phyloP scores from a whole-genome alignment of 1,140 invertebrate genomes.

The Drosophila sucinea region DNA sequence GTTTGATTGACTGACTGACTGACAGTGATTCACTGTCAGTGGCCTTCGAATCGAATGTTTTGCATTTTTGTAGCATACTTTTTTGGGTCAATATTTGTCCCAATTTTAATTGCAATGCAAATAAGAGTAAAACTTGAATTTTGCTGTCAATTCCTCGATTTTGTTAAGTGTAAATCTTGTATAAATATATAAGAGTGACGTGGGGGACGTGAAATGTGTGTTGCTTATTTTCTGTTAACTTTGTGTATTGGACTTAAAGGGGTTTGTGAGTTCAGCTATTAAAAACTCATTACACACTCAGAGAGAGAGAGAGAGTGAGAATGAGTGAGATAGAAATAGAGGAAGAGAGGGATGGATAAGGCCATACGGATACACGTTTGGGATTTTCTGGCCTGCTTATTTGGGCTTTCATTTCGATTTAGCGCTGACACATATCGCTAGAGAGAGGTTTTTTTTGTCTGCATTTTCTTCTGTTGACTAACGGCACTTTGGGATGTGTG shows the following conservation, averaged over 20 bases:
- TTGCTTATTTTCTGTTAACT: constrained; percentile 22
- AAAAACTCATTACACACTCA: constrained; percentile 67
- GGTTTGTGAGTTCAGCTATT: constrained; percentile 77
- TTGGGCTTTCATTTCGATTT: constrained; percentile 70
- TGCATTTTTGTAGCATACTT: constrained; percentile 35
- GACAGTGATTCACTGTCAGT: constrained; percentile 12
- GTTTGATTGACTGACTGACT: constrained; percentile 59
- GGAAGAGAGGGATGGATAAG: not conserved
- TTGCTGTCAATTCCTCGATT: too few relatives aligned
- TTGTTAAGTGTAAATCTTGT: not conserved
- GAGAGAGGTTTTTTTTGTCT: constrained; percentile 42
- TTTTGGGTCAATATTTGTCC: constrained; percentile 9
- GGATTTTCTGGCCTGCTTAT: constrained; percentile 39
- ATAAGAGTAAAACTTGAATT: too few relatives aligned
- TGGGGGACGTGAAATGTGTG: not conserved
- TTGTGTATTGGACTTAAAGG: constrained; percentile 64
- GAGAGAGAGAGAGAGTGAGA: constrained; percentile 15
- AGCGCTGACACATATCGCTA: constrained; percentile 73
- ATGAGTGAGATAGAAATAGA: not conserved
- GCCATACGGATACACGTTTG: constrained; percentile 11
- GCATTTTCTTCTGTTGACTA: constrained; percentile 47
- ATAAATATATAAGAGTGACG: not conserved
- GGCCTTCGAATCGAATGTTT: not conserved
- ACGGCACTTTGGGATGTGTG: constrained; percentile 47
- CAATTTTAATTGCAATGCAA: too few relatives aligned